Base-by-base conservation (phyloP, 1,140 invertebrate genomes). In the Coptotermes formosanus region DNA sequence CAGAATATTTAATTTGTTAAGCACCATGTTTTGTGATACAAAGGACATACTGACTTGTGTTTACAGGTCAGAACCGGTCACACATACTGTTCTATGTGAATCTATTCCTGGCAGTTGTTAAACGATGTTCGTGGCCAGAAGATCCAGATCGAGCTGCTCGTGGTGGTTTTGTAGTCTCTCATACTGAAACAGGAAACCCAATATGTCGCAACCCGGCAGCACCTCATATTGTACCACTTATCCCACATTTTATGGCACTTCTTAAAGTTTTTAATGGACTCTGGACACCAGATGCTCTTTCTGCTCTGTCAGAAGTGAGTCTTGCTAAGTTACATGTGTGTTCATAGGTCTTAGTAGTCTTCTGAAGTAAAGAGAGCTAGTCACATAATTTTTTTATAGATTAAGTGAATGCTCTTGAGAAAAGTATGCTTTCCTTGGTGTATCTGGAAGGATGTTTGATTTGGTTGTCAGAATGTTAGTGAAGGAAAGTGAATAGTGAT, bases 131-230 rank as follows among this genome's bases (percentile, higher is more conserved):
- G 2, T 96, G 96, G 92, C 97, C 97, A 0, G 95, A 95, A 81
- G 96, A 96, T 90, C 94, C 95, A 3, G 95, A 97, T 90, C 91
- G 95, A 55, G 96, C 96, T 2, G 93, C 94, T 16, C 92, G 95
- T 81, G 97, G 97, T 48, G 96, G 96, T 16, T 98, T 98, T 90
- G 93, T 97, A 9, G 93, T 95, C 1, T 94, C 88, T 23, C 92
- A 94, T 59, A 96, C 95, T 9, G 94, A 95, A 87, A 93, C 94
- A 59, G 96, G 96, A 23, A 95, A 96, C 91, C 94, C 95, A 14
- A 92, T 97, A 3, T 96, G 96, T 90, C 93, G 96, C 48, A 98
- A 97, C 93, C 97, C 97, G 55, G 96, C 96, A 43, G 94, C 95
- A 14, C 94, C 94, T 48, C 96, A 97, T 89, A 93, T 98, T 87